Base-by-base conservation (phyloP, 92 coral and sea anemone genomes). In the Paragorgia papillata region DNA sequence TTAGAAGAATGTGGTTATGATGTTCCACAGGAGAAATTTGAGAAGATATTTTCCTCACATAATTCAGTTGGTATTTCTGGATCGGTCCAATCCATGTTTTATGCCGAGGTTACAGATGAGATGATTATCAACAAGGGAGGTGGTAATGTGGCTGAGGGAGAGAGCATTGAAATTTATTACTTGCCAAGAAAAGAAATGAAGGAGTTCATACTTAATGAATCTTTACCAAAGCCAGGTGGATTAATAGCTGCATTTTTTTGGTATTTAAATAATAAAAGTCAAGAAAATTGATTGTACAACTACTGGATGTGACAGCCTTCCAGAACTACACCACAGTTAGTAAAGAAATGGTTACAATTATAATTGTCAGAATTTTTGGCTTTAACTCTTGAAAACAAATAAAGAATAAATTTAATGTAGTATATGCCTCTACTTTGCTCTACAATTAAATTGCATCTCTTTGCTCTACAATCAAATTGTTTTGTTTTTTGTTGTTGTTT, bases 1-100 rank as follows among this genome's bases (percentile, higher is more conserved):
- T 73, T 95, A 2, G 99, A 95, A 74, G 99, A 95, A 69, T 95
- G 99, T 77, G 99, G 99, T 27, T 95, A 95, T 66, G 93, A 95
- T 78, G 96, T 95, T 7, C 97, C 97, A 18, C 96, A 89, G 74
- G 84, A 80, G 8, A 87, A 89, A 50, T 81, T 95, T 19, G 87
- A 88, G 66, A 82, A 76, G 53, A 56, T 95, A 9, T 79, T 81
- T 30, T 89, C 91, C 25, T 85, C 75, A 26, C 88, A 90, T 60
- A 75, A 81, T 57, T 91, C 90, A 0, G 97, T 91, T 6, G 99
- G 99, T 3, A 86, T 86, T 25, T 75, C 99, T 8, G 99, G 99
- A 1, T 29, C 92, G 1, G 32, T 80, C 33, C 92, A 87, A 75
- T 91, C 96, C 0, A 9, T 89, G 9, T 95, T 88, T 77, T 95